Evolutionary conservation across 2,113 vertebrate species (phyloP).

Genomic region (Melanerpes formicivorus): DNA sequence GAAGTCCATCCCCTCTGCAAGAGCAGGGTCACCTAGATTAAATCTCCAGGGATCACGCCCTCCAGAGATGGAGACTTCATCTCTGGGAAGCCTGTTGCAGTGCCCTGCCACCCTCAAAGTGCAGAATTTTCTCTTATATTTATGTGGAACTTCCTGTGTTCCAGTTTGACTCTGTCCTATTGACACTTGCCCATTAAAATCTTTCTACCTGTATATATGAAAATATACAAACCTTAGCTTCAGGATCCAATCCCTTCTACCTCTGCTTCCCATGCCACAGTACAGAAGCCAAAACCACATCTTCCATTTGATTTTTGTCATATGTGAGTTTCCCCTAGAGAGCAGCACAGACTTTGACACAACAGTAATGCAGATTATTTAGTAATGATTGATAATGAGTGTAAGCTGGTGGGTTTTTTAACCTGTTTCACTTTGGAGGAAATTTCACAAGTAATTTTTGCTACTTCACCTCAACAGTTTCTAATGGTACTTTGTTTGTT

Average conservation of each 20-base stretch:
- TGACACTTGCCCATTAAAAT: not conserved
- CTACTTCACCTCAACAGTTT: not conserved
- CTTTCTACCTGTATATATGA: not conserved
- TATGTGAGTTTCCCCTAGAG: not conserved
- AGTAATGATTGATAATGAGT: too few relatives aligned
- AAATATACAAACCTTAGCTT: not conserved
- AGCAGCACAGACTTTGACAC: not conserved
- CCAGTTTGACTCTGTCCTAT: too few relatives aligned
- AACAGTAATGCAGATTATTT: not conserved
- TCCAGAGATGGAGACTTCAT: too few relatives aligned
- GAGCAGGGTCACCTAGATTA: too few relatives aligned
- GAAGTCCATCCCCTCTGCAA: too few relatives aligned
- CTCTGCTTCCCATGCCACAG: not conserved
- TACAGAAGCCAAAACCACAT: not conserved
- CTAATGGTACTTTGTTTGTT: rapidly evolving
- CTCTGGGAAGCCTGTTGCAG: too few relatives aligned
- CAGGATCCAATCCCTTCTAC: not conserved
- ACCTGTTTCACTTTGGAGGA: not conserved
- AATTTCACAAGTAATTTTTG: not conserved
- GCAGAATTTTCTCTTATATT: too few relatives aligned
- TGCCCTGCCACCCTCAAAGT: too few relatives aligned
- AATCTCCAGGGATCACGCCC: too few relatives aligned
- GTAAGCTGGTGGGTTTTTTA: not conserved
- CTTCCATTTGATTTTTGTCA: rapidly evolving
- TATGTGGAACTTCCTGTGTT: too few relatives aligned